Percentiles rank a stretch among this genome's conserved stretches.
These are phyloP conservation scores for Melanotus villosus DNA, from an alignment of 2,888 invertebrate species.

Conservation along the genomic window DNA sequence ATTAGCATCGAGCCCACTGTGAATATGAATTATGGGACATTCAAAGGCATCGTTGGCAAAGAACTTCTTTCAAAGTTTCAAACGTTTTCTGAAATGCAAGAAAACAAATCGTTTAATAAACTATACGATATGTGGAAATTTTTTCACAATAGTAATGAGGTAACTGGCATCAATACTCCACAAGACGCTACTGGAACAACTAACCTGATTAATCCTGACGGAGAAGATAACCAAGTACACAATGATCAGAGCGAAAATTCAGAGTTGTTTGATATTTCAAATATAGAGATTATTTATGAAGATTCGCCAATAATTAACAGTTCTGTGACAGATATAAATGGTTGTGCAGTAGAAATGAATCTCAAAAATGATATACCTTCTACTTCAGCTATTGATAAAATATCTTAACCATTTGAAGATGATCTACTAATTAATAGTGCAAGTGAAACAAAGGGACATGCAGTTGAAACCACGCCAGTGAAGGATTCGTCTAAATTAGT, in stretches of 20 bases:
- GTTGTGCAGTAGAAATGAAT: not conserved
- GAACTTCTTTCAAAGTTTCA: not conserved
- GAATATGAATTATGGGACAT: not conserved
- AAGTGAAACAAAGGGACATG: not conserved
- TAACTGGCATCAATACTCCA: no score
- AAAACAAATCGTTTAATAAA: not conserved
- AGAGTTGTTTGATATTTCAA: not conserved
- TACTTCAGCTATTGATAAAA: not conserved
- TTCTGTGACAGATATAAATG: not conserved
- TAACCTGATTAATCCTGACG: no score
- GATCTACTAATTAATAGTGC: not conserved
- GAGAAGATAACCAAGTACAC: no score
- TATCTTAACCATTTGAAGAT: not conserved
- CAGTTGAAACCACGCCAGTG: not conserved
- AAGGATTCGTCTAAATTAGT: not conserved
- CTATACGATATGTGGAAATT: not conserved
- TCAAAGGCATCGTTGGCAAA: not conserved
- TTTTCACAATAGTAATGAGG: no score
- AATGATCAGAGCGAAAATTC: not conserved
- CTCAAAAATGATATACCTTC: not conserved
- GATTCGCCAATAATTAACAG: not conserved
- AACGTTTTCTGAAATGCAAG: not conserved
- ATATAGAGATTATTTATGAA: not conserved
- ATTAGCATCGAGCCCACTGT: not conserved
- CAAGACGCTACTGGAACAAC: no score